Base-by-base conservation (phyloP, 2,888 invertebrate species). In the Achlya flavicornis region DNA sequence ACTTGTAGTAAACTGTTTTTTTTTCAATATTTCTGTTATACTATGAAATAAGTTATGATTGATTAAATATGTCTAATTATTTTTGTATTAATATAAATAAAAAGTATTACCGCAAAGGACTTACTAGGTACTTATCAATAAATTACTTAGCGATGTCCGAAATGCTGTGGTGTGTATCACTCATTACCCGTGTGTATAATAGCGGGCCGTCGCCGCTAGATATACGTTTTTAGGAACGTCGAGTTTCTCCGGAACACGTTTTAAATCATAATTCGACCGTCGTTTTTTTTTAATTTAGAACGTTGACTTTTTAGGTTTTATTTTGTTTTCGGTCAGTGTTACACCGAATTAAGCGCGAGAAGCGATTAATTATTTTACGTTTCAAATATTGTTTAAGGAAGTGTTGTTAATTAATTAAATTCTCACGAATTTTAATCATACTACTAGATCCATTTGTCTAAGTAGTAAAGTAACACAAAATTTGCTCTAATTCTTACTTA, bases 211-310 rank as follows among this genome's bases (percentile, higher is more conserved):
- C 78, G 81, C 84, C 86, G 89, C 90, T 92, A 92, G 92, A 92
- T 88, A 86, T 84, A 89, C 88, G 86, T 91, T 92, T 91, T 90
- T 90, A 89, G 88, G 90, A 91, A 90, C 92, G 85, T 87, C 90
- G 86, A 91, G 93, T 93, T 92, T 93, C 92, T 89, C 93, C 92
- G 90, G 92, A 93, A 93, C 93, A 93, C 90, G 93, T 93, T 93
- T 92, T 91, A 92, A 93, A 93, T 93, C 92, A 93, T 93, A 93
- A 91, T 93, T 92, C 90, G 91, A 91, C 89, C 91, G 88, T 84
- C 79, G 81, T 53, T 8, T 60, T 60, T 90, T 90, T 88, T 85
- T 92, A 3, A 91, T 92, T 89, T 92, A 86, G 92, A 91, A 90
- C 92, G 87, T 91, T 86, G 87, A 87, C 89, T 91, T 89, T 89